These are phyloP conservation scores for Vulpes lagopus DNA, from an alignment of 2,113 vertebrate genomes.

Conservation along the genomic window DNA sequence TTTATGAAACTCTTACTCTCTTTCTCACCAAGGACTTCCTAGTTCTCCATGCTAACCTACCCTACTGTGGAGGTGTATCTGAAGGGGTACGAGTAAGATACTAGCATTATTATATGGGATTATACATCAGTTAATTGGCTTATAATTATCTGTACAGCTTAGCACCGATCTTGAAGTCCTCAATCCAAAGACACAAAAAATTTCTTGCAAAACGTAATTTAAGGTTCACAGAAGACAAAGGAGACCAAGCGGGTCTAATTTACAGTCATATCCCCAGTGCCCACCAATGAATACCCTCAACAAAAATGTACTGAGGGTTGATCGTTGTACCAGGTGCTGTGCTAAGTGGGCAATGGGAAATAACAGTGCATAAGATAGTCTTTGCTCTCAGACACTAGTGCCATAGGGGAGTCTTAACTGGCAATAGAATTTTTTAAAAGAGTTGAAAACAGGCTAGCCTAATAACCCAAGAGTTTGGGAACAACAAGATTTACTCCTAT, in stretches of 20 bases:
- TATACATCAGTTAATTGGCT: background rate
- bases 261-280: background rate
- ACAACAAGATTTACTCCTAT: slow-evolving; percentile 6
- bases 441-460: slow-evolving; percentile 6
- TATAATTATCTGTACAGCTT: slow-evolving; percentile 7
- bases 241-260: background rate
- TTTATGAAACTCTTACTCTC: slow-evolving; percentile 44
- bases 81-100: background rate
- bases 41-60: background rate
- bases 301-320: slow-evolving; percentile 21
- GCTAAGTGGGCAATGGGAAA: background rate
- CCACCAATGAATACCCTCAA: background rate
- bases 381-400: background rate
- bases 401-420: background rate
- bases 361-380: background rate
- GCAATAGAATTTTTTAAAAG: background rate
- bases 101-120: background rate
- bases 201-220: slow-evolving; percentile 27
- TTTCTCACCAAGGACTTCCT: background rate
- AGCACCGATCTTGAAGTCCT: background rate
- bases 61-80: background rate
- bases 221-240: slow-evolving; percentile 51
- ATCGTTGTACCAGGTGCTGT: background rate
- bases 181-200: background rate
- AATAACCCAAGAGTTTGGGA: background rate